Percentiles rank a stretch among this genome's conserved stretches.
Conservation (phyloP, 2,113 vertebrate species). For the Picathartes gymnocephalus region DNA sequence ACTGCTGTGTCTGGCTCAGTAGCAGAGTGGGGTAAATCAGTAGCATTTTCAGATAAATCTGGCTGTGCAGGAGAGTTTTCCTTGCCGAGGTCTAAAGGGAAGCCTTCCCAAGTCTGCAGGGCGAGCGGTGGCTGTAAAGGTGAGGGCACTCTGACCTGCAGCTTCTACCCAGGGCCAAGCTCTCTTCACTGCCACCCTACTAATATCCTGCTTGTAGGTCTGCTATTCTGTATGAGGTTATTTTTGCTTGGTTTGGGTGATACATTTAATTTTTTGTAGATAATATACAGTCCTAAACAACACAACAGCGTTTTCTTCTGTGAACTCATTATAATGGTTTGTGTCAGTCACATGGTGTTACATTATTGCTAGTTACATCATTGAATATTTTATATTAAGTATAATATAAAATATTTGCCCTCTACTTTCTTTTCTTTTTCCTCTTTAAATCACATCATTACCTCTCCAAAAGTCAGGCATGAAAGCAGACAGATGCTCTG, state of each 20-base stretch:
- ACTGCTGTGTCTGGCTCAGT: not conserved
- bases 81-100: not conserved
- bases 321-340: not conserved
- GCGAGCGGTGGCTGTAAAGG: not conserved
- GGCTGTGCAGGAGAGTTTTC: not conserved
- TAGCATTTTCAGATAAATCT: not conserved
- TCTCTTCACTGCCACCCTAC: not conserved
- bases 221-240: not conserved
- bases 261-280: not conserved
- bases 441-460: slow-evolving; percentile 1
- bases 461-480: not conserved
- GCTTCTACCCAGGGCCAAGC: not conserved
- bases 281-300: not conserved
- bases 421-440: not conserved
- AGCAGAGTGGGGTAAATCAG: not conserved
- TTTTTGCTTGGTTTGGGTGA: not conserved
- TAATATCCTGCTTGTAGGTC: not conserved
- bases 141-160: not conserved
- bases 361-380: not conserved
- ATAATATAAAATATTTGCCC: not conserved
- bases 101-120: not conserved
- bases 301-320: not conserved
- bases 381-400: not conserved
- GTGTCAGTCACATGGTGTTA: not conserved
- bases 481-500: slow-evolving; percentile 3